Base-by-base conservation (phyloP, 2,113 vertebrate species). In the Leptosomus discolor region DNA sequence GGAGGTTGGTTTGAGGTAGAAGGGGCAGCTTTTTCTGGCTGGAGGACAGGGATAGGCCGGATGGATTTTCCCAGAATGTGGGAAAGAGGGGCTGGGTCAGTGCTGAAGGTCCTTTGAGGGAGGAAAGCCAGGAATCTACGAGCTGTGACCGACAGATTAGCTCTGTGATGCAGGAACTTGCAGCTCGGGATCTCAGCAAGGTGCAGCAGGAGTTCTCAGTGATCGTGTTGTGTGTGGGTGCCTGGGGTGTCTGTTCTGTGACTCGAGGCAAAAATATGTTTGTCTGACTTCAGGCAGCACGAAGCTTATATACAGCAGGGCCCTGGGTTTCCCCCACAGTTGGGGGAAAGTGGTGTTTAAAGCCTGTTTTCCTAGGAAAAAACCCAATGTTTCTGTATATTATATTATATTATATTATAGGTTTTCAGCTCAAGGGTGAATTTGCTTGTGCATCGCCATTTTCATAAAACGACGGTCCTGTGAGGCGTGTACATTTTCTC, bases 401-500 rank as follows among this genome's bases (percentile, higher is more conserved):
- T 45, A 13, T 45, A 17, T 45, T 13, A 45, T 45, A 15, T 17
- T 45, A 17, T 45, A 45, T 45, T 17, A 45, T 17, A 45, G 45
- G 17, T 45, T 45, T 30, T 21, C 30, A 32, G 1, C 37, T 37
- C 18, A 15, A 2, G 79, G 37, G 1, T 5, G 30, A 39, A 3
- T 89, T 30, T 19, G 12, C 17, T 26, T 48, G 17, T 20, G 4
- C 43, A 8, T 58, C 12, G 16, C 60, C 0, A 1, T 60, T 82
- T 15, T 15, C 29, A 13, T 37, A 45, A 37, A 46, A 13, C 6
- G 15, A 7, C 3, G 14, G 15, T 30, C 50, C 41, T 48, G 29
- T 5, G 26, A 39, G 56, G 48, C 24, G 9, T 1, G 0, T 27
- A 1, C 0, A 0, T 32, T 36, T 51, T 45, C n/a, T 46, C 54